Conservation (phyloP, 1,140 invertebrate genomes). For the Drosophila sucinea region DNA sequence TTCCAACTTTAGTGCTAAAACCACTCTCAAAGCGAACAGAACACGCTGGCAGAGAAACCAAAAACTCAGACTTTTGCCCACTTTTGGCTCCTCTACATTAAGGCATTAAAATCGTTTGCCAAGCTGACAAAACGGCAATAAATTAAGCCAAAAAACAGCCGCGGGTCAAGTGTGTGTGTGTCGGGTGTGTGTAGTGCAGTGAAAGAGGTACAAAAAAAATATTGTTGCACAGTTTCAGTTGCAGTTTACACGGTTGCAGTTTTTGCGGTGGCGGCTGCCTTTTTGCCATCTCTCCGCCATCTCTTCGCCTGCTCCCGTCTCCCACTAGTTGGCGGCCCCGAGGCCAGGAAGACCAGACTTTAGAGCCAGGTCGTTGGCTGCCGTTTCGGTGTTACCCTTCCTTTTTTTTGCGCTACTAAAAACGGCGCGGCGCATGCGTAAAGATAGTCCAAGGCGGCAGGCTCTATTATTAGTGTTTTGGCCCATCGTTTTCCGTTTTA, state of each 20-base stretch:
- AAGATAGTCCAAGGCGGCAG: slow-evolving; percentile 25
- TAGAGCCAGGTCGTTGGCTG: slow-evolving; percentile 21
- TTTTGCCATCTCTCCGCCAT: background rate
- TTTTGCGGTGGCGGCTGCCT: slow-evolving; percentile 65
- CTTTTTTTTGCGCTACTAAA: background rate
- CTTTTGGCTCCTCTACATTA: slow-evolving; percentile 33
- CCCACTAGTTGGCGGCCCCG: slow-evolving; percentile 24
- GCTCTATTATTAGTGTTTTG: slow-evolving; percentile 61
- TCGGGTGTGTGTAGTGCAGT: no score
- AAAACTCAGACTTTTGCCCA: slow-evolving; percentile 29
- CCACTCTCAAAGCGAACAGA: slow-evolving; percentile 76
- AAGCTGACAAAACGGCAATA: slow-evolving; percentile 82
- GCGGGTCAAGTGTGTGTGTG: slow-evolving; percentile 47
- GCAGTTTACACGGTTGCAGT: slow-evolving; percentile 77
- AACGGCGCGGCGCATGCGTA: slow-evolving; percentile 19
- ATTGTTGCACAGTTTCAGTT: slow-evolving; percentile 39
- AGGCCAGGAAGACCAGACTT: slow-evolving; percentile 49
- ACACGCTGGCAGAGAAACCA: slow-evolving; percentile 25
- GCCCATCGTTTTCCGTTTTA: slow-evolving; percentile 27
- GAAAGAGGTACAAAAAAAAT: slow-evolving; percentile 32
- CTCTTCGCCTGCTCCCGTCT: background rate
- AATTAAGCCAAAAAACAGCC: slow-evolving; percentile 75
- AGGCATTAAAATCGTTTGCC: slow-evolving; percentile 58
- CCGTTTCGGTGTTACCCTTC: background rate
- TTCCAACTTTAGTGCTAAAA: slow-evolving; percentile 65